phyloP scores from a whole-genome alignment of 2,113 vertebrate genomes.

The Probosciger aterrimus region DNA sequence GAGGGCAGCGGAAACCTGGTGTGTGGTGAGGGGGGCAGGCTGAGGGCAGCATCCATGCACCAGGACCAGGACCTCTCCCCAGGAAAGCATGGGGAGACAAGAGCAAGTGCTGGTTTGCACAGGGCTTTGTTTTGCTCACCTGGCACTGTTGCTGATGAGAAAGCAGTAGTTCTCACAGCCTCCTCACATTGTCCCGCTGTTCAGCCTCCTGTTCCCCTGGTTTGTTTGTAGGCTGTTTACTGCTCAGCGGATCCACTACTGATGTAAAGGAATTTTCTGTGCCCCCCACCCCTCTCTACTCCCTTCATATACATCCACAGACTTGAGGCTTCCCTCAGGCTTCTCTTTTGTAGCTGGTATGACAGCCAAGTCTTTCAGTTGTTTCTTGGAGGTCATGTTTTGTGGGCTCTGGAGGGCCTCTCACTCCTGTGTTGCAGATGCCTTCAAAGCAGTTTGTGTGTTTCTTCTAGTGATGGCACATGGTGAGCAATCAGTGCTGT shows the following conservation, averaged over 20 bases:
- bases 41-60: accelerated
- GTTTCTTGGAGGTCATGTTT: not conserved
- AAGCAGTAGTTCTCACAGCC: not conserved
- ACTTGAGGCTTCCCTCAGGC: accelerated
- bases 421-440: accelerated
- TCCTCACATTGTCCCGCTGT: accelerated
- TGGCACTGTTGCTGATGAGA: not conserved
- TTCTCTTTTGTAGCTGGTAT: not conserved
- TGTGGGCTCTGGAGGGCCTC: not conserved
- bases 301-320: accelerated
- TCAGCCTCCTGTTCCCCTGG: not conserved
- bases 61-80: not conserved
- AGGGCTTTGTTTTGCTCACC: not conserved
- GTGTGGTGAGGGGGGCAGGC: accelerated
- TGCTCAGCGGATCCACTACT: not conserved
- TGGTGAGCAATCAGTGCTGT: not conserved
- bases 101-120: not conserved
- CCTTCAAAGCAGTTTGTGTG: not conserved
- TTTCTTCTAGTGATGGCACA: not conserved
- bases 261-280: not conserved
- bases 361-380: not conserved
- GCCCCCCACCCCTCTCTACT: accelerated
- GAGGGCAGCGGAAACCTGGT: accelerated
- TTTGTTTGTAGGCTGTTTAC: not conserved
- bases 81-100: accelerated